These are phyloP conservation scores for Bombyx mandarina DNA, from an alignment of 1,140 invertebrate species.

Conservation along the genomic window DNA sequence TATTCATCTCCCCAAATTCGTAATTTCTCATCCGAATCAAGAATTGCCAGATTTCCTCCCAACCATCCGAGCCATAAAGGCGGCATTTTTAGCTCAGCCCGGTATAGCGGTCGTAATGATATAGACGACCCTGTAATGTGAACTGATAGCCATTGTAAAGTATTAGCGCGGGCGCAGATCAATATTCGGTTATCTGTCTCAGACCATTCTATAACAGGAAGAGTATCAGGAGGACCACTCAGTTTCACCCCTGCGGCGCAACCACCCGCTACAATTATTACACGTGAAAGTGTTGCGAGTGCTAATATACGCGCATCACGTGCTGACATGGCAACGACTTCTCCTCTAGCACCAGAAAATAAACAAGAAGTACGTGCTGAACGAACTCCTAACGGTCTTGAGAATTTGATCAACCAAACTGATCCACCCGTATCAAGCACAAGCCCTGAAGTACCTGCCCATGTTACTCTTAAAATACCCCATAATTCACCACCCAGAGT, in stretches of 20 bases:
- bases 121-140: constrained; percentile 85
- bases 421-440: constrained; percentile 96
- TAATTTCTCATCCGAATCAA: constrained; percentile 89
- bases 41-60: constrained; percentile 86
- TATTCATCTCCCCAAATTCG: constrained; percentile 91
- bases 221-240: constrained; percentile 74
- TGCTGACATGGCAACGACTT: constrained; percentile 73
- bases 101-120: constrained; percentile 79
- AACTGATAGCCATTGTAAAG: constrained; percentile 49
- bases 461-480: constrained; percentile 90
- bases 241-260: constrained; percentile 45
- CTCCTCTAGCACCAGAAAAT: constrained; percentile 94
- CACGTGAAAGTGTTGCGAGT: constrained; percentile 93
- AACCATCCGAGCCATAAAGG: constrained; percentile 92
- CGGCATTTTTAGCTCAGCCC: constrained; percentile 83
- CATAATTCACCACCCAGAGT: constrained; percentile 91
- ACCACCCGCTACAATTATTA: constrained; percentile 84
- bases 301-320: constrained; percentile 79
- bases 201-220: constrained; percentile 91
- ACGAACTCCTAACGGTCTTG: constrained; percentile 88
- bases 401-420: constrained; percentile 96
- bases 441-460: constrained; percentile 72
- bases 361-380: constrained; percentile 90
- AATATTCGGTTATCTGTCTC: constrained; percentile 47
- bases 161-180: constrained; percentile 40